A percentile compares a stretch with the other conserved stretches of the same genome.
Evolutionary conservation across 1,140 invertebrate genomes (phyloP).

Genomic region (Laodelphax striatellus): DNA sequence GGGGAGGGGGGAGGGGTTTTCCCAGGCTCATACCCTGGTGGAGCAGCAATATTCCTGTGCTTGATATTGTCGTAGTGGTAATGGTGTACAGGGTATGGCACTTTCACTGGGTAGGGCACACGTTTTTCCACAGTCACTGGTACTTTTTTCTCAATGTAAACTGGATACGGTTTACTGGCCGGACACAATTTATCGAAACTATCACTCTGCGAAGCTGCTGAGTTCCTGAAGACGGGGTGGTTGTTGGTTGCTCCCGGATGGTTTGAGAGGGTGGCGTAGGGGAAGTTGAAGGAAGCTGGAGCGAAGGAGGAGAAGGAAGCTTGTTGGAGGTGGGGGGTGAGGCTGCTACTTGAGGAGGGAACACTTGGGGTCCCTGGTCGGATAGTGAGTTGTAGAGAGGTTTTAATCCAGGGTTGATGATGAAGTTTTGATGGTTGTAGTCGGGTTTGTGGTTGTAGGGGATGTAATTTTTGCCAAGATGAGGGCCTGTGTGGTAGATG

Average conservation of each 20-base stretch:
- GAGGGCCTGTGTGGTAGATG: neutral
- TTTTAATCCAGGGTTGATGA: neutral
- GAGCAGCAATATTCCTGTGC: neutral
- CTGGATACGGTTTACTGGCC: neutral
- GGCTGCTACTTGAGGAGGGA: neutral
- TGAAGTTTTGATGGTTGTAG: neutral
- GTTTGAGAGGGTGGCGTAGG: neutral
- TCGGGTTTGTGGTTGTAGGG: neutral
- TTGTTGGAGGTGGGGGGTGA: neutral
- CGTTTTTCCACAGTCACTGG: neutral
- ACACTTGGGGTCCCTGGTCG: neutral
- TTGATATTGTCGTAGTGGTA: neutral
- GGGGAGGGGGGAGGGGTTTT: neutral
- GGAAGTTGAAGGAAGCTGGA: neutral
- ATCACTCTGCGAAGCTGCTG: neutral
- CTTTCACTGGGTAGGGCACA: neutral
- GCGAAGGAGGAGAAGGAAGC: neutral
- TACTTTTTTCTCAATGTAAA: slow-evolving; percentile 1
- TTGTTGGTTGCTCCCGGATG: neutral
- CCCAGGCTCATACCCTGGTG: neutral
- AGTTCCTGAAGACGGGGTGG: neutral
- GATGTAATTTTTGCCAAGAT: neutral
- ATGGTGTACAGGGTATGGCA: neutral
- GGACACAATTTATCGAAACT: neutral
- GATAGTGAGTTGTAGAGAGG: neutral